These are phyloP conservation scores for Oligia fasciuncula DNA, from an alignment of 2,888 invertebrate species.

Conservation along the genomic window DNA sequence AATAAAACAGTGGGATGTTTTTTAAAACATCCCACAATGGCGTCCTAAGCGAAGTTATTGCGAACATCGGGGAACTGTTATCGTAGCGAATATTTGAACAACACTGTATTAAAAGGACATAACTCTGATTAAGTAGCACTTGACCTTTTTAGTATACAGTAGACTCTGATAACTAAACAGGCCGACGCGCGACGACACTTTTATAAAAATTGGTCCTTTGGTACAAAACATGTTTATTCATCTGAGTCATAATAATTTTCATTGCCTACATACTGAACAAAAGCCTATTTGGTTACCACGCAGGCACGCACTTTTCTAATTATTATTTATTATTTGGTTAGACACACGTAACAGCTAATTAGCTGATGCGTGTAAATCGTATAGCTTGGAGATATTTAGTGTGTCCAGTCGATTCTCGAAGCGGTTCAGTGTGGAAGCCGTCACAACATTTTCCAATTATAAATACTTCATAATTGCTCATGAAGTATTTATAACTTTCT, in stretches of 20 bases:
- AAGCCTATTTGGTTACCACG: background rate
- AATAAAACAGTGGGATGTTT: no score
- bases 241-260: no score
- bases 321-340: no score
- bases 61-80: slow-evolving; percentile 13
- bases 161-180: background rate
- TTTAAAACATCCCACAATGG: slow-evolving; percentile 3
- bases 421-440: no score
- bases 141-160: slow-evolving; percentile 26
- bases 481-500: no score
- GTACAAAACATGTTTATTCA: background rate
- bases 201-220: background rate
- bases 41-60: background rate
- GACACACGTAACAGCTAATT: no score
- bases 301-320: background rate
- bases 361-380: no score
- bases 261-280: no score
- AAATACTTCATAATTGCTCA: background rate
- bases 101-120: background rate
- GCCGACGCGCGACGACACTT: background rate
- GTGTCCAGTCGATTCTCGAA: no score
- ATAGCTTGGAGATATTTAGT: no score
- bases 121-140: slow-evolving; percentile 16
- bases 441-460: no score
- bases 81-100: background rate